phyloP scores from a whole-genome alignment of 2,113 vertebrate genomes.

The Passer montanus region DNA sequence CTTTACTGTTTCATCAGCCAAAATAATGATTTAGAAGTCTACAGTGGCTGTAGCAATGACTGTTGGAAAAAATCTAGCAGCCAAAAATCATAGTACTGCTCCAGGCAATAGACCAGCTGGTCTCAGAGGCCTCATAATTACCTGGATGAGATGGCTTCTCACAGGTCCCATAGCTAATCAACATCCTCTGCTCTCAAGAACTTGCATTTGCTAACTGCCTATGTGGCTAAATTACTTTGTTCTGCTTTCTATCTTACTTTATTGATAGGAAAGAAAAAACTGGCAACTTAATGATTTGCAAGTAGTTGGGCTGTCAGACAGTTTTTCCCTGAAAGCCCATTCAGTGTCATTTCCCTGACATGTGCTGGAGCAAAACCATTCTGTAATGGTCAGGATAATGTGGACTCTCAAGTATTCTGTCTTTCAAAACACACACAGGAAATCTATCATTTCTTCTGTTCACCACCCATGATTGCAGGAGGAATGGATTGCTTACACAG shows the following conservation, averaged over 20 bases:
- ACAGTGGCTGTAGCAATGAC: neutral
- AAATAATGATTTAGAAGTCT: neutral
- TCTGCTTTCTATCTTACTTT: constrained; percentile 5
- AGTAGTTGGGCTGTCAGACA: neutral
- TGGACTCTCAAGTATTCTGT: neutral
- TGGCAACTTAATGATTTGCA: neutral
- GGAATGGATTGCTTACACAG: neutral
- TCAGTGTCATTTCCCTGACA: neutral
- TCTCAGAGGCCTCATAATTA: neutral
- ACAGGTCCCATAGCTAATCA: neutral
- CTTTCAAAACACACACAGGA: neutral
- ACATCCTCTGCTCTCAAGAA: neutral
- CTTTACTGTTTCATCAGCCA: neutral
- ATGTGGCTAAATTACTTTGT: neutral
- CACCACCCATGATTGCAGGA: neutral
- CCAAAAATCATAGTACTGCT: neutral
- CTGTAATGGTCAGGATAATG: neutral
- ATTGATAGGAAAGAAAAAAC: neutral
- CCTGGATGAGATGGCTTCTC: neutral
- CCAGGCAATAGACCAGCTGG: neutral
- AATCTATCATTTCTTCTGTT: neutral
- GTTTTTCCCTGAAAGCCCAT: neutral
- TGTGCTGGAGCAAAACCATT: neutral
- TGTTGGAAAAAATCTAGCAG: neutral
- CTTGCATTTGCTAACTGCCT: neutral